A percentile compares a stretch with the other conserved stretches of the same genome.
These are phyloP conservation scores for Cristatella mucedo DNA, from an alignment of 2,888 invertebrate species.

Conservation along the genomic window DNA sequence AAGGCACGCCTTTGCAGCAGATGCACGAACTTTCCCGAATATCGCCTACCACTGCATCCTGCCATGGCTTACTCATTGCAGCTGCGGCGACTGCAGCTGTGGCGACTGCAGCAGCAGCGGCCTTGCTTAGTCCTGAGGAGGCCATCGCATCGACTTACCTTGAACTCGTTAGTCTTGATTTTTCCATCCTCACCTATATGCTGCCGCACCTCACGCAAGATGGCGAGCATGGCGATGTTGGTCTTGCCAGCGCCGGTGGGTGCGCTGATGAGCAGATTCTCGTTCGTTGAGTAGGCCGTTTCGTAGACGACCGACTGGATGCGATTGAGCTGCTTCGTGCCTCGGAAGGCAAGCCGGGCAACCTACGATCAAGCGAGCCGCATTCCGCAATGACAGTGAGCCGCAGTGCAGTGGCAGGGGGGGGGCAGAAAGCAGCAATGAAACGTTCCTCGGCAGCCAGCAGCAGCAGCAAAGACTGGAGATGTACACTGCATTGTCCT, in stretches of 20 bases:
- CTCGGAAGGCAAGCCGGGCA: conserved; percentile 72
- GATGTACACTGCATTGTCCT: no score
- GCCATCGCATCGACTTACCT: no score
- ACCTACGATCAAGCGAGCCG: no score
- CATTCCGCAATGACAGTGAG: no score
- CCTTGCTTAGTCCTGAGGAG: no score
- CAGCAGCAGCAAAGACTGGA: conserved; percentile 10
- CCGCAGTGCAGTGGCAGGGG: no score
- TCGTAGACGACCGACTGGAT: conserved; percentile 92
- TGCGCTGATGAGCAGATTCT: conserved; percentile 91
- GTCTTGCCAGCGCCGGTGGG: conserved; percentile 99
- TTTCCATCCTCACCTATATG: conserved; percentile 55
- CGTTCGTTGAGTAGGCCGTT: conserved; percentile 84
- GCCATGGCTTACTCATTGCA: no score
- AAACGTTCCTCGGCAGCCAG: background rate
- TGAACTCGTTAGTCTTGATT: conserved; percentile 76
- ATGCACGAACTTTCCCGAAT: no score
- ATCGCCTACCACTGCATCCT: no score
- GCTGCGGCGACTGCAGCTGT: no score
- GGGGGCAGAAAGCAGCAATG: background rate
- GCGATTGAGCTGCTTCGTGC: conserved; percentile 67
- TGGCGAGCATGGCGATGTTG: conserved; percentile 82
- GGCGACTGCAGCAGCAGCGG: no score
- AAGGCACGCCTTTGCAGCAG: no score
- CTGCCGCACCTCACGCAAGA: conserved; percentile 73